Conservation (phyloP, 2,113 vertebrate species). For the Cryptotis parvus region DNA sequence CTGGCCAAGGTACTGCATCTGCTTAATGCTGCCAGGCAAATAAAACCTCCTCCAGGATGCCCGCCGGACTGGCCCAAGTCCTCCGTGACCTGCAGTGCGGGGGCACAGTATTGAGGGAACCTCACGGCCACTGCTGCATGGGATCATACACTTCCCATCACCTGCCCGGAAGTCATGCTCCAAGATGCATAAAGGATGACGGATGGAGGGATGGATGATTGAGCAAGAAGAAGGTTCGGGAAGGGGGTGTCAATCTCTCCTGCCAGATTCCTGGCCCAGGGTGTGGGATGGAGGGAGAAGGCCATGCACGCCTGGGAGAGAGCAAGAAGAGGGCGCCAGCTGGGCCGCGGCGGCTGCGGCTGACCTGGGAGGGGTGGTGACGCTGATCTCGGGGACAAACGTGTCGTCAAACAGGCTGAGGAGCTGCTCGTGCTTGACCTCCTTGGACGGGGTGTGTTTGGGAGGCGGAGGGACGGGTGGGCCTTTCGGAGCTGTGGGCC, state of each 20-base stretch:
- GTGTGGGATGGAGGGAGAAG: background rate
- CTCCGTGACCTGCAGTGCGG: background rate
- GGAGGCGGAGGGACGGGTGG: slow-evolving; percentile 97
- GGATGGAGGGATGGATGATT: background rate
- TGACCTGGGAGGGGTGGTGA: slow-evolving; percentile 98
- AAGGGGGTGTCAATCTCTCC: background rate
- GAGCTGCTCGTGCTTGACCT: slow-evolving; percentile 98
- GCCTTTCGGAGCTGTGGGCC: slow-evolving; percentile 94
- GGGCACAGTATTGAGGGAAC: background rate
- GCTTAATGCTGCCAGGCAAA: background rate
- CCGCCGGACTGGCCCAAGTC: background rate
- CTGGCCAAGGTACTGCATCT: background rate
- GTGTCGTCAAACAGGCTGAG: slow-evolving; percentile 97
- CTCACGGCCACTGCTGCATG: background rate
- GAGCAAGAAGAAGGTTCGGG: background rate
- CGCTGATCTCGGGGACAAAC: slow-evolving; percentile 95
- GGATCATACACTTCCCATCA: background rate
- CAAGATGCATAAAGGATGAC: background rate
- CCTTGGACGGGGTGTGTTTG: slow-evolving; percentile 97
- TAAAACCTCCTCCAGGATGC: background rate
- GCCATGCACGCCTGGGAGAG: slow-evolving; percentile 18
- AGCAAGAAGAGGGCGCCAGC: slow-evolving; percentile 42
- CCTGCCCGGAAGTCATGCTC: background rate
- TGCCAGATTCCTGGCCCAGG: background rate
- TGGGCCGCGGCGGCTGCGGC: slow-evolving; percentile 84